Percentiles rank a stretch among this genome's conserved stretches.
Conservation (phyloP, 2,113 vertebrate species). For the Phocoena phocoena region DNA sequence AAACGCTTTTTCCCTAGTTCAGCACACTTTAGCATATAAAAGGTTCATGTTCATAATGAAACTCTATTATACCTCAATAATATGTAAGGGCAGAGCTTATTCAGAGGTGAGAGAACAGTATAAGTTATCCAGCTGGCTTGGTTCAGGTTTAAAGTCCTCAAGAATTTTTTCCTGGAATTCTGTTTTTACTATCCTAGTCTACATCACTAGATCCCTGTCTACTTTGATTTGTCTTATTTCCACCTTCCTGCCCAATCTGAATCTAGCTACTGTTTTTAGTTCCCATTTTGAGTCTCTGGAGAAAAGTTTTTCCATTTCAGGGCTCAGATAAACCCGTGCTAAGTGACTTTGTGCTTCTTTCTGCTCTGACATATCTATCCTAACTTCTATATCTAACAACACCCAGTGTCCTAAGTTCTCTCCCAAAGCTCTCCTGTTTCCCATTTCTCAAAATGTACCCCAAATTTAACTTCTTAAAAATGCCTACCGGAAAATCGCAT, state of each 20-base stretch:
- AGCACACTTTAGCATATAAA: not conserved
- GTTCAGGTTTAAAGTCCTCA: conserved; percentile 3
- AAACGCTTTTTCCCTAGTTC: not conserved
- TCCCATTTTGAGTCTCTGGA: not conserved
- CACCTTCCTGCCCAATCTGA: not conserved
- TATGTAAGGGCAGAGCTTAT: conserved; percentile 12
- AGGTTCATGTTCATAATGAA: conserved; percentile 5
- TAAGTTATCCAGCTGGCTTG: not conserved
- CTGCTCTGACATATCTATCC: not conserved
- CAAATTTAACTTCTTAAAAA: conserved; percentile 28
- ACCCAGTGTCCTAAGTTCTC: not conserved
- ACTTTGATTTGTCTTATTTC: not conserved
- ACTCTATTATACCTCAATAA: not conserved
- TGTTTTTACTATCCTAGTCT: not conserved
- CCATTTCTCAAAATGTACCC: conserved; percentile 23
- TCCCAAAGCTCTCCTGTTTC: not conserved
- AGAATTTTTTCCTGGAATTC: conserved; percentile 10
- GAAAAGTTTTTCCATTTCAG: not conserved
- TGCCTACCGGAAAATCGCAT: not conserved
- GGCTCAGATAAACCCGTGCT: not conserved
- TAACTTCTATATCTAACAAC: not conserved
- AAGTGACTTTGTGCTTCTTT: not conserved
- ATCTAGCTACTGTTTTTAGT: not conserved
- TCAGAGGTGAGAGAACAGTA: not conserved
- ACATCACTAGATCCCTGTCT: not conserved